These are phyloP conservation scores for Cacatua alba DNA, from an alignment of 2,113 vertebrate species.

Conservation along the genomic window DNA sequence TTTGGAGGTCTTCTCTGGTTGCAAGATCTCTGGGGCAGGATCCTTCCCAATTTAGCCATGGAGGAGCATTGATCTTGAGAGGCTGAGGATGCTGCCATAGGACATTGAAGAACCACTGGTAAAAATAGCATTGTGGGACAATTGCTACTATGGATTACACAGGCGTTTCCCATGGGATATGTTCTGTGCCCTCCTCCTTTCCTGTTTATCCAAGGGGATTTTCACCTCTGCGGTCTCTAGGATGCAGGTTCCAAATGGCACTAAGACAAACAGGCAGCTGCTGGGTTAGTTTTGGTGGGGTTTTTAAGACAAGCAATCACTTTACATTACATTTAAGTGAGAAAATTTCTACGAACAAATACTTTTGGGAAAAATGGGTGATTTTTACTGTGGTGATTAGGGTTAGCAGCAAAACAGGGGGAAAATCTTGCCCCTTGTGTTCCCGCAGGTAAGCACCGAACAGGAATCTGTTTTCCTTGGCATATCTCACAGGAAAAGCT, in stretches of 20 bases:
- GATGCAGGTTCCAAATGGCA: not conserved
- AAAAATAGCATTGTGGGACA: not conserved
- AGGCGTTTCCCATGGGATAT: not conserved
- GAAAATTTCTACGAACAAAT: not conserved
- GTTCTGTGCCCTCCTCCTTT: not conserved
- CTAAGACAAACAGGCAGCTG: not conserved
- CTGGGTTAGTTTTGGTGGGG: not conserved
- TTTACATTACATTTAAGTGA: not conserved
- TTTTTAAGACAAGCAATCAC: not conserved
- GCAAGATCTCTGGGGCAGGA: not conserved
- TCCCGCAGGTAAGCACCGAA: not conserved
- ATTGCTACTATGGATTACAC: not conserved
- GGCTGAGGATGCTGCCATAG: not conserved
- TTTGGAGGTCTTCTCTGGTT: not conserved
- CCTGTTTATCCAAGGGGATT: not conserved
- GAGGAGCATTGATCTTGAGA: not conserved
- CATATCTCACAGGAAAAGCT: not conserved
- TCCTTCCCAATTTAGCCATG: not conserved
- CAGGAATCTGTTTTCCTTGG: accelerated
- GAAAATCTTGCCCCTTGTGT: not conserved
- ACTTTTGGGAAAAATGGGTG: not conserved
- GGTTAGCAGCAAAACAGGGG: not conserved
- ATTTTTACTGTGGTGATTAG: not conserved
- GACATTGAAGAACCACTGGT: not conserved
- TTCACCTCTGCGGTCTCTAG: not conserved